Evolutionary conservation across 2,113 vertebrate species (phyloP), one percentile per base, ranked within the genome.

Genomic region (Syngnathus floridae): DNA sequence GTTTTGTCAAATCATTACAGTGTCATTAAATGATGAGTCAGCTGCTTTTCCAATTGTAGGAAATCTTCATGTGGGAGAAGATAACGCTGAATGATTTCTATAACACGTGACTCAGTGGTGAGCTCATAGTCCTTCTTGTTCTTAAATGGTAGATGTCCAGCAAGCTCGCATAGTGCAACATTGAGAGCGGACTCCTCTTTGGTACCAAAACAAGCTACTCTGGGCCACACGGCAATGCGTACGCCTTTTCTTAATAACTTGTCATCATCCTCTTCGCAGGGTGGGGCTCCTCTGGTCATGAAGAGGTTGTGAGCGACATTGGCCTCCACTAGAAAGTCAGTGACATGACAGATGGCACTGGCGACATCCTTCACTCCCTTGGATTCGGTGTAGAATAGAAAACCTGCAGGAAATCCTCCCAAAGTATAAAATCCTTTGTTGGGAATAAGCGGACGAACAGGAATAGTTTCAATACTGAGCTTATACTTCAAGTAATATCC

Each of bases 151-250:
- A 97, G 88, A 84, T 94, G 91, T 5, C 96, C 96, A 0, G 94
- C 95, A 62, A 98, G 87, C 72, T 98, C 96, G 75, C 95, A 98
- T 0, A 98, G 81, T 1, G 96, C 96, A n/a, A 96, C 93, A 1
- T 88, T 93, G 70, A 98, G 94, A 0, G 91, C 91, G 0, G 88
- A 82, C 0, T 90, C 82, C 51, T 92, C 91, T 80, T 97, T 94
- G 4, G 86, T 72, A 2, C 93, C 95, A 4, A 96, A 95, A 76
- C 88, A 83, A 7, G 93, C 83, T 36, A 62, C 65, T 16, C 95
- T 88, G 6, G 94, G 89, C 95, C 95, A 98, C 0, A 96, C 71
- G 14, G 90, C 72, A 11, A 95, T 80, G 10, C 95, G 93, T 77
- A 95, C 70, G 2, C 90, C 95, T 8, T 57, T 76, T 71, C 85